Evolutionary conservation across 2,113 vertebrate species (phyloP).

Genomic region (Sterna hirundo): DNA sequence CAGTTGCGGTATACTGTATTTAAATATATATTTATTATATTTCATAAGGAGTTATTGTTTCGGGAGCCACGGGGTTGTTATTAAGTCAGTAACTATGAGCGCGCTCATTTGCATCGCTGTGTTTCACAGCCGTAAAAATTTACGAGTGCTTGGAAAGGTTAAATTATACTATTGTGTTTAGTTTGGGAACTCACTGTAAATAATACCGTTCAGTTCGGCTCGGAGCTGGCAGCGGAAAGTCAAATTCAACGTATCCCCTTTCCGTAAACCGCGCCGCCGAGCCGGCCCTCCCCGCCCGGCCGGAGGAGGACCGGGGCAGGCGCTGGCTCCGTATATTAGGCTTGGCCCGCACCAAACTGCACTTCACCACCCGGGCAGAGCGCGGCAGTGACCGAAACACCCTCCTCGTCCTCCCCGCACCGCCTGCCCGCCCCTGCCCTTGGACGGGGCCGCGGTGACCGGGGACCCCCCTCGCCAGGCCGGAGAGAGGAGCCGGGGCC

Average conservation of each 20-base stretch:
- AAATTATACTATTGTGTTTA: constrained; percentile 83
- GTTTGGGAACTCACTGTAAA: constrained; percentile 76
- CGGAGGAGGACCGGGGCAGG: background rate
- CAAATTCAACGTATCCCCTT: constrained; percentile 60
- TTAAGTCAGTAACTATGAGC: constrained; percentile 71
- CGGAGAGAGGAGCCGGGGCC: background rate
- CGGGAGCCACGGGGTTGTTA: constrained; percentile 74
- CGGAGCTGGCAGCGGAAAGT: constrained; percentile 48
- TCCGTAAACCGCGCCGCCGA: background rate
- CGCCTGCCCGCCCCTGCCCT: background rate
- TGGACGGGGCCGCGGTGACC: background rate
- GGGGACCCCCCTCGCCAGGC: background rate
- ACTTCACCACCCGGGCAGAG: constrained; percentile 1
- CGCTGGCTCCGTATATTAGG: background rate
- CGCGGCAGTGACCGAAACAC: constrained; percentile 26
- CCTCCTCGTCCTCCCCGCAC: background rate
- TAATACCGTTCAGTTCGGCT: constrained; percentile 61
- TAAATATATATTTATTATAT: constrained; percentile 83
- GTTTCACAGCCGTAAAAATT: constrained; percentile 81
- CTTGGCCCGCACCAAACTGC: background rate
- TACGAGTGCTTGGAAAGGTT: constrained; percentile 81
- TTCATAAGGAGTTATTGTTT: constrained; percentile 83
- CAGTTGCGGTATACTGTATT: constrained; percentile 76
- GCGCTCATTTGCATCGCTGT: constrained; percentile 72
- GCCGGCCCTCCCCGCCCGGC: background rate